A percentile compares a stretch with the other conserved stretches of the same genome.
Conservation (phyloP, 2,888 invertebrate genomes). For the Meteorus colon region DNA sequence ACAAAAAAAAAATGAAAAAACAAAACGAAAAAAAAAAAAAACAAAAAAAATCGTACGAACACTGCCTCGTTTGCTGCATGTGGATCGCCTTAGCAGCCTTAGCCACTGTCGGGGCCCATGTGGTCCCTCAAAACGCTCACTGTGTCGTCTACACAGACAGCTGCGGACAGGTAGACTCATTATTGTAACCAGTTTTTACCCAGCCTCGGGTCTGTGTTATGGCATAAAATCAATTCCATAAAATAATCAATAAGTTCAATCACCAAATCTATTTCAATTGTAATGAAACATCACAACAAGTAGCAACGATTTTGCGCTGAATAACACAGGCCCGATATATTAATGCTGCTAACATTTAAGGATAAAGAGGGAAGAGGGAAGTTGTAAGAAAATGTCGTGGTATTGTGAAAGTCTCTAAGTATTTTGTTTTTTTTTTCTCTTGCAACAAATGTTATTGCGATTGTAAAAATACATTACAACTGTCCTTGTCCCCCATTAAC, state of each 20-base stretch:
- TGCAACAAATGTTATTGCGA: not conserved
- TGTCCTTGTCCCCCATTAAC: constrained; percentile 60
- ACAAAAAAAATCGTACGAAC: constrained; percentile 71
- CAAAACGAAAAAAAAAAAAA: constrained; percentile 62
- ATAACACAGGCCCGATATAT: constrained; percentile 68
- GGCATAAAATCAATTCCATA: constrained; percentile 17
- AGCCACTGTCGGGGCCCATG: constrained; percentile 79
- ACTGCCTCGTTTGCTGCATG: constrained; percentile 77
- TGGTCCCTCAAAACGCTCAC: constrained; percentile 90
- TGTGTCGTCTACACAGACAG: constrained; percentile 97
- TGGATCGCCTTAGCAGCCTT: constrained; percentile 75
- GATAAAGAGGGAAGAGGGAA: constrained; percentile 58
- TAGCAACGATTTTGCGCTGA: constrained; percentile 50
- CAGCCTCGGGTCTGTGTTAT: constrained; percentile 68
- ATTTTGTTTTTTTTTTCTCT: not conserved
- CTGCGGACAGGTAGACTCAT: constrained; percentile 90
- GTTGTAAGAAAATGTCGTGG: constrained; percentile 16
- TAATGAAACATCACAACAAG: not conserved
- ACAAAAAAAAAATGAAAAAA: constrained; percentile 48
- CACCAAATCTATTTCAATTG: constrained; percentile 25
- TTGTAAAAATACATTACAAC: constrained; percentile 23
- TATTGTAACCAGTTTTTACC: constrained; percentile 74
- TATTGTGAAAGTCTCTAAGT: too few relatives aligned
- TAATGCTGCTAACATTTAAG: constrained; percentile 73
- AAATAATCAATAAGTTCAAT: constrained; percentile 18